Conservation (phyloP, 2,888 invertebrate genomes). For the Trissolcus japonicus region DNA sequence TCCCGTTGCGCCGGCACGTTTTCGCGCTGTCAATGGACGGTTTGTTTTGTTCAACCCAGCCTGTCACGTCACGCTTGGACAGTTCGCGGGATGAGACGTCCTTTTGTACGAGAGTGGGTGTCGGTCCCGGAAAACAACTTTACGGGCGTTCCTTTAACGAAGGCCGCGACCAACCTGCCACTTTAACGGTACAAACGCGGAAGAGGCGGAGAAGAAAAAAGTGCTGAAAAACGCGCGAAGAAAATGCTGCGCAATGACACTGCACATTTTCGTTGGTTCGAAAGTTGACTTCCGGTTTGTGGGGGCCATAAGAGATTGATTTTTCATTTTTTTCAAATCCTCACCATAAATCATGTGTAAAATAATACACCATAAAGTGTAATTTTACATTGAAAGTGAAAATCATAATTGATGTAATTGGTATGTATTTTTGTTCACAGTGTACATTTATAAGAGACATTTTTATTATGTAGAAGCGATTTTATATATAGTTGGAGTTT, state of each 20-base stretch:
- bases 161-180: conserved; percentile 45
- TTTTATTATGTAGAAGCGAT: no score
- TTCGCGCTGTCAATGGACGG: conserved; percentile 36
- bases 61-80: conserved; percentile 48
- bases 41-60: conserved; percentile 40
- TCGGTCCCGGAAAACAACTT: conserved; percentile 46
- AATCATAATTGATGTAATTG: conserved; percentile 12
- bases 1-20: conserved; percentile 29
- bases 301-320: background rate
- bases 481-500: no score
- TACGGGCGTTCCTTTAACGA: conserved; percentile 45
- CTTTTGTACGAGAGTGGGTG: conserved; percentile 51
- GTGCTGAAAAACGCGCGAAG: conserved; percentile 15
- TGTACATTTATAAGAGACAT: no score
- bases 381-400: background rate
- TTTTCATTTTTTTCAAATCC: background rate
- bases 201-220: conserved; percentile 31
- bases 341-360: no score
- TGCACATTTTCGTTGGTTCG: conserved; percentile 20
- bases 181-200: conserved; percentile 48
- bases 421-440: no score
- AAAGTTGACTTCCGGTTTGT: conserved; percentile 25
- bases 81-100: conserved; percentile 25
- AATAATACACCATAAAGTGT: no score
- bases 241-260: conserved; percentile 27